Base-by-base conservation (phyloP, 1,140 invertebrate genomes). In the Acromyrmex heyeri region DNA sequence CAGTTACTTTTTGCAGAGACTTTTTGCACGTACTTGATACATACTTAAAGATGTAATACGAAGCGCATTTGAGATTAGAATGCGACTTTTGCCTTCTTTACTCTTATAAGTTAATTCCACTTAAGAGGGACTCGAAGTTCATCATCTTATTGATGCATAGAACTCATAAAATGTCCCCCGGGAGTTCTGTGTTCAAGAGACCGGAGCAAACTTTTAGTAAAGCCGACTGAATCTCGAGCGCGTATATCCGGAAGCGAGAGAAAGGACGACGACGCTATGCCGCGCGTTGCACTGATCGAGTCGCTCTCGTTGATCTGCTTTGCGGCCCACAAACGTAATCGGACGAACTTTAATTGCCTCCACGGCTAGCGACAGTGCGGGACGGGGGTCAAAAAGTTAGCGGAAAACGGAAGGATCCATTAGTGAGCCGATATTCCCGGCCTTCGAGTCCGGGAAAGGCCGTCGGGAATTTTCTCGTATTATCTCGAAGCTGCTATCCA, bases 401-500 rank as follows among this genome's bases (percentile, higher is more conserved):
- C 30, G 62, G 48, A 79, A 79, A 44, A 30, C 75, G 24, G 85
- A 86, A 70, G 70, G 75, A 86, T 88, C 85, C 87, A 88, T 88
- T 88, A 88, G 85, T 55, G 85, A 81, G 27, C 14, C 77, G 85
- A 86, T 86, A 81, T 86, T 81, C 85, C 38, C 38, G 16, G 53
- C 30, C 21, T 69, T 50, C 82, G 48, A 34, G n/a, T 38, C 48
- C 34, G 67, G 21, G 53, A 12, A 48, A 57, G 78, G 34, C 16
- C 50, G 44, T n/a, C 59, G 48, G 55, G 85, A 82, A 86, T 86
- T 86, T 86, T 83, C 79, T 70, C 77, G 65, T 86, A 86, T 86
- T 86, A 86, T 86, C 85, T 86, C 55, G 79, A 83, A 62, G 59
- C 73, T 48, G n/a, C 62, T 78, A 50, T 78, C 75, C 62, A 78